Conservation (phyloP, 2,888 invertebrate species). For the Choristoneura rosaceana region DNA sequence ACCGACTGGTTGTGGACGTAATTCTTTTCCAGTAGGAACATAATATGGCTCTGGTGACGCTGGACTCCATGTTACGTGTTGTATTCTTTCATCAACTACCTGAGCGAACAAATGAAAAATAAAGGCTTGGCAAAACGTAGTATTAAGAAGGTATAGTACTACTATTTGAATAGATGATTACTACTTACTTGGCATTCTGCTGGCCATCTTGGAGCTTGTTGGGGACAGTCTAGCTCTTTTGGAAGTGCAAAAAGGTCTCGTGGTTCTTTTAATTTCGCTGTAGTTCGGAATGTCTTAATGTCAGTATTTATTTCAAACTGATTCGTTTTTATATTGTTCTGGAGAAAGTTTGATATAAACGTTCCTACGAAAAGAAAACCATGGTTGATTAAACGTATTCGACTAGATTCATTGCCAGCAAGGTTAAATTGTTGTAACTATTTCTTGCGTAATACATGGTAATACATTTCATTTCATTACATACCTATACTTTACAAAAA, state of each 20-base stretch:
- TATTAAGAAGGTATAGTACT: neutral
- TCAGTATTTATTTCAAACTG: conserved; percentile 89
- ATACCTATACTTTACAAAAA: too few species aligned
- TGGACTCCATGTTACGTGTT: conserved; percentile 91
- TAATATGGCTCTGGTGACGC: conserved; percentile 93
- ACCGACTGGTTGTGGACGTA: conserved; percentile 93
- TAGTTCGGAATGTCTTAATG: conserved; percentile 86
- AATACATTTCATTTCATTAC: too few species aligned
- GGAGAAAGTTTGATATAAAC: conserved; percentile 87
- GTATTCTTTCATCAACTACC: conserved; percentile 93
- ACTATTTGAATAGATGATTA: neutral
- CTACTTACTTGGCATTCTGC: conserved; percentile 93
- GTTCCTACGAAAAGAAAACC: conserved; percentile 71
- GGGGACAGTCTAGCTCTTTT: conserved; percentile 89
- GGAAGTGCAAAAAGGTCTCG: conserved; percentile 90
- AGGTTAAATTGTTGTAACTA: too few species aligned
- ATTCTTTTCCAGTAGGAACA: conserved; percentile 90
- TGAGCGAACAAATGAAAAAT: conserved; percentile 58
- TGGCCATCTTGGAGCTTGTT: conserved; percentile 94
- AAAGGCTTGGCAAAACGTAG: neutral
- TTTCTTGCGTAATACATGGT: too few species aligned
- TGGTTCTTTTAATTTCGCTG: conserved; percentile 88
- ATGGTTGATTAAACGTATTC: neutral
- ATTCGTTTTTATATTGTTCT: conserved; percentile 88
- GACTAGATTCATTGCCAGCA: too few species aligned